A percentile compares a stretch with the other conserved stretches of the same genome.
These are phyloP conservation scores for Artemia sinica DNA, from an alignment of 2,888 invertebrate species.

Conservation along the genomic window DNA sequence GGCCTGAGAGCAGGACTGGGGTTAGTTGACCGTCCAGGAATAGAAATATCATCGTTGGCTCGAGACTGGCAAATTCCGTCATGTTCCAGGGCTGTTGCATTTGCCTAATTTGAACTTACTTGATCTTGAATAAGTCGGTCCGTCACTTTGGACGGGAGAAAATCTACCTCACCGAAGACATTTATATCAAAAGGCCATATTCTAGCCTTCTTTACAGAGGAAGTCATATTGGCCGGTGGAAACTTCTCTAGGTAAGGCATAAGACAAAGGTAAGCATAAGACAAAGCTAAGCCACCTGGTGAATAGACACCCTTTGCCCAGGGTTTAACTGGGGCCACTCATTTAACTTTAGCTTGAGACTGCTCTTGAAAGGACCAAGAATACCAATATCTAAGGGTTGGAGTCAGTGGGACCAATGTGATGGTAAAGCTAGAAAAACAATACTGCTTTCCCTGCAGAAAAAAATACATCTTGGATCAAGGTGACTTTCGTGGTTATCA, in stretches of 20 bases:
- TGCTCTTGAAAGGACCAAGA: background rate
- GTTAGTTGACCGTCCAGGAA: no score
- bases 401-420: slow-evolving; percentile 16
- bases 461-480: slow-evolving; percentile 26
- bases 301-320: background rate
- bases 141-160: no score
- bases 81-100: no score
- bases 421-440: slow-evolving; percentile 14
- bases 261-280: background rate
- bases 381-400: slow-evolving; percentile 17
- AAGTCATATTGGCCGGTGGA: no score
- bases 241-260: background rate
- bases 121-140: no score
- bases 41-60: no score
- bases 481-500: slow-evolving; percentile 30
- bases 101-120: no score
- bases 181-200: no score
- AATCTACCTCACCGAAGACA: no score
- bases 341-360: background rate
- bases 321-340: background rate
- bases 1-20: no score
- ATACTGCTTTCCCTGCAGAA: slow-evolving; percentile 4
- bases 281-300: background rate
- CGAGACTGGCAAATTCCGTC: no score
- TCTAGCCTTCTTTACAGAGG: no score